Conservation (phyloP, 2,888 invertebrate genomes). For the Diaphora mendica region DNA sequence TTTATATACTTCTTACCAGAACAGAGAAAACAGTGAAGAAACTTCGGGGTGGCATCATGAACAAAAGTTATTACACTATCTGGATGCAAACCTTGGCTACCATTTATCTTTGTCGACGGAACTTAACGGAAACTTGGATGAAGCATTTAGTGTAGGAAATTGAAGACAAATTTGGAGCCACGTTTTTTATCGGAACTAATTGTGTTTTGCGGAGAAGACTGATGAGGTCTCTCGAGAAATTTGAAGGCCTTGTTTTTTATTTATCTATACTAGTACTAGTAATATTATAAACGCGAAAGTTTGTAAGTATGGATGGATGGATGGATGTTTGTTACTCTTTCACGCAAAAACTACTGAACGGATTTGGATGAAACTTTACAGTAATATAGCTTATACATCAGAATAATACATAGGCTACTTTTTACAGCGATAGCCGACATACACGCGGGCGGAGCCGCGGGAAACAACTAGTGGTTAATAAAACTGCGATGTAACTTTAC, state of each 20-base stretch:
- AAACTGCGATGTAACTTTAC: not conserved
- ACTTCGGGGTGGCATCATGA: slow-evolving; percentile 59
- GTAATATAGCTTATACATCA: no score
- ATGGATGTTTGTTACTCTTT: no score
- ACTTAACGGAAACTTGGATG: slow-evolving; percentile 58
- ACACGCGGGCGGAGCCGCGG: no score
- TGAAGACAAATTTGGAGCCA: slow-evolving; percentile 65
- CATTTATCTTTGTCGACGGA: slow-evolving; percentile 73
- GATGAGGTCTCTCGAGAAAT: not conserved
- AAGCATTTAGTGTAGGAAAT: slow-evolving; percentile 71
- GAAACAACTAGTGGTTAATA: no score
- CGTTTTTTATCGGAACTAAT: slow-evolving; percentile 59
- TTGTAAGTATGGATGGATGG: no score
- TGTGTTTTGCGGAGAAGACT: slow-evolving; percentile 28
- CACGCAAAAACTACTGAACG: no score
- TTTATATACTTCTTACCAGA: slow-evolving; percentile 64
- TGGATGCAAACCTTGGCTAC: slow-evolving; percentile 65
- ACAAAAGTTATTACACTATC: slow-evolving; percentile 74
- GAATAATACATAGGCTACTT: no score
- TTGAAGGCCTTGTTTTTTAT: not conserved
- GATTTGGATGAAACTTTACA: no score
- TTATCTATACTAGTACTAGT: no score
- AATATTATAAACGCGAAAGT: no score
- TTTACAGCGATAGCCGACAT: no score
- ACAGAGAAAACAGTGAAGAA: slow-evolving; percentile 56